These are phyloP conservation scores for Toxotes chatareus DNA, from an alignment of 2,113 vertebrate genomes.

Conservation along the genomic window DNA sequence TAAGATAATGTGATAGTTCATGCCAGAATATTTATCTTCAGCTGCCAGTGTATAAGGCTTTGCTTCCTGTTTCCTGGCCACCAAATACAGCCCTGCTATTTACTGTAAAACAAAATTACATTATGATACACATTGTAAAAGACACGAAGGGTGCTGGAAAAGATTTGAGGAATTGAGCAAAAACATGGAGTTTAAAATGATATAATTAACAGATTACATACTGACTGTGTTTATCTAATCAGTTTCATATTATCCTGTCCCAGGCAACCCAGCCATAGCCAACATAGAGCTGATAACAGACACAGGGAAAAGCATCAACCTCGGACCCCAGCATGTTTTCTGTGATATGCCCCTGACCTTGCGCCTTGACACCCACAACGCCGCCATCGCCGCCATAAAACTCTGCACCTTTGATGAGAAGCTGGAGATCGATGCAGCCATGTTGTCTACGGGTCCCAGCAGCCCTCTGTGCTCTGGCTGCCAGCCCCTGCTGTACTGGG, in stretches of 20 bases:
- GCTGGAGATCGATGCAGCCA: constrained; percentile 93
- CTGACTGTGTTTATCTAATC: neutral
- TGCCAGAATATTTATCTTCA: too few relatives aligned
- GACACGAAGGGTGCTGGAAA: too few relatives aligned
- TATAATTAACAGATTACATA: neutral
- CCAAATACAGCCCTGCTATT: neutral
- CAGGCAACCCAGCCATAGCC: constrained; percentile 84
- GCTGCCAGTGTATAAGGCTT: too few relatives aligned
- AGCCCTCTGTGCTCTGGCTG: constrained; percentile 89
- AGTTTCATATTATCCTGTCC: neutral
- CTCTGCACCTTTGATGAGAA: constrained; percentile 95
- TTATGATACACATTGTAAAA: neutral
- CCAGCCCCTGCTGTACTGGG: constrained; percentile 85
- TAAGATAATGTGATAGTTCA: too few relatives aligned
- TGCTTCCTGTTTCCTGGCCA: too few relatives aligned
- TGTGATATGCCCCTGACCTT: constrained; percentile 94
- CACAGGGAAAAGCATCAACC: constrained; percentile 84
- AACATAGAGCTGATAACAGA: constrained; percentile 90
- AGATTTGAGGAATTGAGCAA: neutral
- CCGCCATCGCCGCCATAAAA: constrained; percentile 84
- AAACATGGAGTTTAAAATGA: neutral
- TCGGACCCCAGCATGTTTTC: constrained; percentile 90
- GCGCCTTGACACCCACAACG: constrained; percentile 83
- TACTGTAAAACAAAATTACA: too few relatives aligned
- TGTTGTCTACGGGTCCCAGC: constrained; percentile 88